Evolutionary conservation across 2,888 invertebrate genomes (phyloP).

Genomic region (Xylota segnis): DNA sequence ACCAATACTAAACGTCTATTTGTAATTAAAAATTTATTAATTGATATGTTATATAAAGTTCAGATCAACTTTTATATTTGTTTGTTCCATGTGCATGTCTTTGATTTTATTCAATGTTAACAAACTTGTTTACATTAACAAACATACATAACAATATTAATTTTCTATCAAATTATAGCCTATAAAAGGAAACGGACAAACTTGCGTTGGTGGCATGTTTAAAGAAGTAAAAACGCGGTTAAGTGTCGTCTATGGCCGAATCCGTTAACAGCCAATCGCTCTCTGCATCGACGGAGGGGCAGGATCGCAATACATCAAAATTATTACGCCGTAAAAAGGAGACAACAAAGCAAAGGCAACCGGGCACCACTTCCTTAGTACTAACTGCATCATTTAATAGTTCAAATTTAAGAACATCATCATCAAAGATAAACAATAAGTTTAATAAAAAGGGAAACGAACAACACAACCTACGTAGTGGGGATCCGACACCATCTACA

Average conservation of each 20-base stretch:
- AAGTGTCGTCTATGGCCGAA: slow-evolving; percentile 96
- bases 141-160: no score
- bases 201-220: slow-evolving; percentile 83
- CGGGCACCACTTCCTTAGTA: slow-evolving; percentile 9
- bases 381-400: slow-evolving; percentile 7
- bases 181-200: slow-evolving; percentile 5
- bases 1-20: no score
- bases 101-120: no score
- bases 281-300: slow-evolving; percentile 90
- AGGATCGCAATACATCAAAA: slow-evolving; percentile 81
- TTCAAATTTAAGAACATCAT: slow-evolving; percentile 66
- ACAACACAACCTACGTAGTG: slow-evolving; percentile 49
- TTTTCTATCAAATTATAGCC: not conserved
- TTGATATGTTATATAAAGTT: no score
- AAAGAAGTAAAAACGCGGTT: slow-evolving; percentile 87
- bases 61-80: no score
- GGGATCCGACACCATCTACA: slow-evolving; percentile 3
- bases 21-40: no score
- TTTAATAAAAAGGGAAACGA: slow-evolving; percentile 10
- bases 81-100: no score
- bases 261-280: slow-evolving; percentile 92
- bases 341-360: slow-evolving; percentile 70
- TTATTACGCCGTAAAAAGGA: slow-evolving; percentile 76
- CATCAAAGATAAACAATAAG: slow-evolving; percentile 67
- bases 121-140: no score